phyloP scores from a whole-genome alignment of 2,888 invertebrate genomes.

The Asteroscopus sphinx region DNA sequence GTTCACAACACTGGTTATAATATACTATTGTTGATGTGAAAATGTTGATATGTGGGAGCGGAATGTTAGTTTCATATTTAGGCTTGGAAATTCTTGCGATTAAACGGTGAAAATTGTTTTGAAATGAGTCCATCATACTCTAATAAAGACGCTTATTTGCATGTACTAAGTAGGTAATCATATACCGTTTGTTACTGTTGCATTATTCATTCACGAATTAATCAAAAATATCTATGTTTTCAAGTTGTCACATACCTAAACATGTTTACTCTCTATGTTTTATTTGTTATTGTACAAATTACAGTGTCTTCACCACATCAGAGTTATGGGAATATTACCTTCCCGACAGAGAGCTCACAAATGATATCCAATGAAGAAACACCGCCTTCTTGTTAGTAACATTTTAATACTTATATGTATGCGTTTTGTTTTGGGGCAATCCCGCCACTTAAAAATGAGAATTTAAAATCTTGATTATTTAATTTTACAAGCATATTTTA shows the following conservation, averaged over 20 bases:
- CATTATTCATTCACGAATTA: conserved; percentile 23
- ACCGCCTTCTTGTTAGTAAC: not conserved
- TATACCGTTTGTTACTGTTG: not conserved
- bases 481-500: too few relatives aligned
- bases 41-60: conserved; percentile 28
- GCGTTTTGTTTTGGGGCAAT: too few relatives aligned
- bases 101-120: conserved; percentile 29
- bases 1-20: conserved; percentile 28
- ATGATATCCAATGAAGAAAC: not conserved
- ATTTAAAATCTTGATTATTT: too few relatives aligned
- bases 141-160: conserved; percentile 20
- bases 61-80: conserved; percentile 30
- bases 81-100: conserved; percentile 21
- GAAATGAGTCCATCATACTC: conserved; percentile 12
- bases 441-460: too few relatives aligned
- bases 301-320: not conserved
- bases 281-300: conserved; percentile 20
- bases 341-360: not conserved
- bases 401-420: too few relatives aligned
- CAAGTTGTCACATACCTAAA: conserved; percentile 10
- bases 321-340: not conserved
- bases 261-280: conserved; percentile 25
- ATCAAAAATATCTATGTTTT: conserved; percentile 4
- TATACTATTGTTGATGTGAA: conserved; percentile 28
- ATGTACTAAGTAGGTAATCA: conserved; percentile 12